phyloP scores from a whole-genome alignment of 2,888 invertebrate genomes.

The Sinodicranocentrus sp. region DNA sequence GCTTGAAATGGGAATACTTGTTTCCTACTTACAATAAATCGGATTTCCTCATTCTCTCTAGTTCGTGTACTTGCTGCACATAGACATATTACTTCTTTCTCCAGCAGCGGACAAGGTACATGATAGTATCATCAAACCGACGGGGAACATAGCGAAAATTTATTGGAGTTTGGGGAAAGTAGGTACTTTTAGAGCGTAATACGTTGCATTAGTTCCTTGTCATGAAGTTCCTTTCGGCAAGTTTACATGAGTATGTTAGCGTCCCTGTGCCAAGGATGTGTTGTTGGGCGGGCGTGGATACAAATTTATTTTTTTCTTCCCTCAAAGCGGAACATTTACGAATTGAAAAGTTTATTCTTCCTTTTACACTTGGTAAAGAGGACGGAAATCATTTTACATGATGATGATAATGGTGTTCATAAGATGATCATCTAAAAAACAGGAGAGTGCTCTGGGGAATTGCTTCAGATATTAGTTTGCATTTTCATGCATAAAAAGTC shows the following conservation, averaged over 20 bases:
- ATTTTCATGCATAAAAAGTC: no score
- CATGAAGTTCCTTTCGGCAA: constrained; percentile 6
- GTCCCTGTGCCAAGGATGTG: no score
- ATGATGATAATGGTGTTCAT: no score
- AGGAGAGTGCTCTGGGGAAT: no score
- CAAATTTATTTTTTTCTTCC: constrained; percentile 13
- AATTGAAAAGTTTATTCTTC: constrained; percentile 35
- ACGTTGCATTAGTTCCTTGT: constrained; percentile 30
- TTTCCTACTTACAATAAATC: constrained; percentile 39
- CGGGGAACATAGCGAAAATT: constrained; percentile 30
- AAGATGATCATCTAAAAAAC: no score
- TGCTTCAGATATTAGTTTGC: no score
- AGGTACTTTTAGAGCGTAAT: constrained; percentile 25
- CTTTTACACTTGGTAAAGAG: no score
- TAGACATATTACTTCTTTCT: no score
- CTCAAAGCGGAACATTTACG: not conserved
- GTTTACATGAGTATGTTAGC: no score
- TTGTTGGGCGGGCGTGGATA: no score
- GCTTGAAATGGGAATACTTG: constrained; percentile 18
- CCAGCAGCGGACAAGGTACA: not conserved
- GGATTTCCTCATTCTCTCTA: constrained; percentile 48
- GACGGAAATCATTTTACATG: no score
- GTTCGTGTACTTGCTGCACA: not conserved
- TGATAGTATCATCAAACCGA: constrained; percentile 13
- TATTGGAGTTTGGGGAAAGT: constrained; percentile 47